These are phyloP conservation scores for Vicugna pacos DNA, from an alignment of 2,113 vertebrate species.

Conservation along the genomic window DNA sequence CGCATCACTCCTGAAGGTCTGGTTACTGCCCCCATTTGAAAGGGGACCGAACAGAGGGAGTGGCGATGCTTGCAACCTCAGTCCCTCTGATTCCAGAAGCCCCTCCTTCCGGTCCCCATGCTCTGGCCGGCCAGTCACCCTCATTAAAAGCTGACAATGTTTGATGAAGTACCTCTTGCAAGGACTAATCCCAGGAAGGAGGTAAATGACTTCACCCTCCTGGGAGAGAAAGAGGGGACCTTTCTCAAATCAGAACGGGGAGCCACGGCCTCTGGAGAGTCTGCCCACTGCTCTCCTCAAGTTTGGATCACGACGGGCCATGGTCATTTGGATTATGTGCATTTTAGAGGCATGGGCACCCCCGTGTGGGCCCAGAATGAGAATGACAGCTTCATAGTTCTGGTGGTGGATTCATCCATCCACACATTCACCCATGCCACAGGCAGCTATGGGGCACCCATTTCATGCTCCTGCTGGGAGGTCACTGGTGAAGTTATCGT, in stretches of 20 bases:
- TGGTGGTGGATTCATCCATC: no score
- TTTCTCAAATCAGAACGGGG: no score
- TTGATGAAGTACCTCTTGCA: neutral
- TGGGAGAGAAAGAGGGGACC: neutral
- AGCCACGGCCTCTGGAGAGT: neutral
- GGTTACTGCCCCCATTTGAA: rapidly evolving
- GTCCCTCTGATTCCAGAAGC: no score
- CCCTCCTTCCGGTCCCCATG: rapidly evolving
- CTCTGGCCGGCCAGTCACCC: neutral
- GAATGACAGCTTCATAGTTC: rapidly evolving
- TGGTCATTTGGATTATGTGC: rapidly evolving
- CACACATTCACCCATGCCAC: neutral
- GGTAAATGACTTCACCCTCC: rapidly evolving
- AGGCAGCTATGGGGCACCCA: neutral
- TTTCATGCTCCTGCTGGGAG: neutral
- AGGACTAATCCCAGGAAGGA: neutral
- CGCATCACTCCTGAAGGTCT: neutral
- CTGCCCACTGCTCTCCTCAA: neutral
- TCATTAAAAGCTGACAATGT: neutral
- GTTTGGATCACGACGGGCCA: rapidly evolving
- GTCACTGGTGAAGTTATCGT: neutral
- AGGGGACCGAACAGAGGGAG: neutral
- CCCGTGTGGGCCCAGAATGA: rapidly evolving
- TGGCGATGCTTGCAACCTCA: rapidly evolving
- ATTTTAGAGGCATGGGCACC: neutral